These are phyloP conservation scores for Bombyx mori DNA, from an alignment of 1,140 invertebrate genomes.

Conservation along the genomic window ASM3026992v2 NC_085132.1:4405001-4405500, in stretches of 20 bases:
- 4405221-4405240: slow-evolving; percentile 38
- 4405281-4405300: slow-evolving; percentile 16
- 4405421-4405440: slow-evolving; percentile 14
- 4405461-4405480: slow-evolving; percentile 13
- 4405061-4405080: slow-evolving; percentile 6
- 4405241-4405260: slow-evolving; percentile 15
- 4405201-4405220: slow-evolving; percentile 48
- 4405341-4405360: slow-evolving; percentile 24
- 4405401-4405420: slow-evolving; percentile 9
- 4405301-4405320: slow-evolving; percentile 5
- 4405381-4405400: neutral
- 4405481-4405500: slow-evolving; percentile 17
- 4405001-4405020: no score
- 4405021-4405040: no score
- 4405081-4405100: slow-evolving; percentile 71
- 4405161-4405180: slow-evolving; percentile 44
- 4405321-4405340: slow-evolving; percentile 7
- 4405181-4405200: slow-evolving; percentile 40
- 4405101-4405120: slow-evolving; percentile 79
- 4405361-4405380: slow-evolving; percentile 13
- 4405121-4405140: slow-evolving; percentile 81
- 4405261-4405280: slow-evolving; percentile 12
- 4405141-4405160: slow-evolving; percentile 70
- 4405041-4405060: neutral
- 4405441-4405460: slow-evolving; percentile 13